Evolutionary conservation across 2,888 invertebrate genomes (phyloP).

Genomic region (Erannis defoliaria): DNA sequence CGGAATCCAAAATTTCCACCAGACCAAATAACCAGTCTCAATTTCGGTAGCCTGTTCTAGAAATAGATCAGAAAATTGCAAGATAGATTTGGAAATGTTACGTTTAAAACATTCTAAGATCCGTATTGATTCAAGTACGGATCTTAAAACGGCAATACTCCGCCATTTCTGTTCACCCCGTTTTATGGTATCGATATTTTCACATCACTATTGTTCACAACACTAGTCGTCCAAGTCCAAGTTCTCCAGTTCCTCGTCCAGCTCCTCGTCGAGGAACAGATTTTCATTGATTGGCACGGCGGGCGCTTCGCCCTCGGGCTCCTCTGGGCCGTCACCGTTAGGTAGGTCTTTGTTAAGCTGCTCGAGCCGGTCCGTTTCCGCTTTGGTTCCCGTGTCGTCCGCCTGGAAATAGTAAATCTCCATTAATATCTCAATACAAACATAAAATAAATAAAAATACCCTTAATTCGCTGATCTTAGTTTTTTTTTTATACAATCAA

Average conservation of each 20-base stretch:
- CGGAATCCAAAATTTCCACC: too few relatives aligned
- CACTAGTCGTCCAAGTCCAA: slow-evolving; percentile 89
- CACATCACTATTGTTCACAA: slow-evolving; percentile 21
- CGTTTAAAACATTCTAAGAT: too few relatives aligned
- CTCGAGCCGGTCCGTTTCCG: slow-evolving; percentile 88
- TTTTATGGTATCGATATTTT: not conserved
- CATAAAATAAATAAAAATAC: too few relatives aligned
- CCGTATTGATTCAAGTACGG: too few relatives aligned
- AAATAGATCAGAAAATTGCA: too few relatives aligned
- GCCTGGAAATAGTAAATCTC: slow-evolving; percentile 69
- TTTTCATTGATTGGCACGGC: slow-evolving; percentile 95
- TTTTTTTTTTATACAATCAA: too few relatives aligned
- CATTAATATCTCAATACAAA: too few relatives aligned
- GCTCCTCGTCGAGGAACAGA: slow-evolving; percentile 95
- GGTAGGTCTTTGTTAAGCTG: slow-evolving; percentile 69
- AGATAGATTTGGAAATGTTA: too few relatives aligned
- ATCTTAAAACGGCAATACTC: too few relatives aligned
- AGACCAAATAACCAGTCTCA: too few relatives aligned
- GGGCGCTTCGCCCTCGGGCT: slow-evolving; percentile 61
- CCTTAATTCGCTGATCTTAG: too few relatives aligned
- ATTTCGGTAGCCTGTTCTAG: too few relatives aligned
- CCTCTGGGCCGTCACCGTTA: slow-evolving; percentile 53
- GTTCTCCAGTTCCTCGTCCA: slow-evolving; percentile 94
- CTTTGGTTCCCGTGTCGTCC: slow-evolving; percentile 92
- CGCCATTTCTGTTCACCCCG: not conserved